A percentile compares a stretch with the other conserved stretches of the same genome.
These are phyloP conservation scores for Caenorhabditis briggsae DNA, from an alignment of 1,140 invertebrate genomes.

Conservation along the genomic window DNA sequence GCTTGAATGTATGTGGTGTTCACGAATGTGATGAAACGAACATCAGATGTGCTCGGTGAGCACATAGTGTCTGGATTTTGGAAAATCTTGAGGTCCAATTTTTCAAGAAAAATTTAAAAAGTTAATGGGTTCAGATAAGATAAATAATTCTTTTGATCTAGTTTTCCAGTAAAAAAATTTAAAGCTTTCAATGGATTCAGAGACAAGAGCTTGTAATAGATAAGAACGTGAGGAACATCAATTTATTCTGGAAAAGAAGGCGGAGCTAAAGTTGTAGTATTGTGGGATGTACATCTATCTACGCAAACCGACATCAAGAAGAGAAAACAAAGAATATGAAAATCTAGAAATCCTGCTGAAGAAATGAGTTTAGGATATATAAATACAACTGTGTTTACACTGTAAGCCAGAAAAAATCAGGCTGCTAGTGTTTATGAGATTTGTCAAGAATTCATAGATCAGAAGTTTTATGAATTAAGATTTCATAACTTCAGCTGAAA, in stretches of 20 bases:
- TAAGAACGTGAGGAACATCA: too few relatives aligned
- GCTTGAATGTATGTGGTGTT: conserved; percentile 33
- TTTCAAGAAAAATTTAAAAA: background rate
- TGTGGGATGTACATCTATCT: background rate
- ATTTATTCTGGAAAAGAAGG: background rate
- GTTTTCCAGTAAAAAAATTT: too few relatives aligned
- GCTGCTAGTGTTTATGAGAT: background rate
- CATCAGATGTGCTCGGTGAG: conserved; percentile 15
- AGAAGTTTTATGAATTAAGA: background rate
- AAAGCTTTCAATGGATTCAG: too few relatives aligned
- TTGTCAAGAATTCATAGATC: too few relatives aligned
- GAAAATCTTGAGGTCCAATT: background rate
- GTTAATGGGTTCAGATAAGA: too few relatives aligned
- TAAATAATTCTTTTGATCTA: too few relatives aligned
- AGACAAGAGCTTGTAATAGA: too few relatives aligned
- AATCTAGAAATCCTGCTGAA: background rate
- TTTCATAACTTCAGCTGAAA: background rate
- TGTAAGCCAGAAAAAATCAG: background rate
- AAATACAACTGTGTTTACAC: background rate
- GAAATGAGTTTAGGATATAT: background rate
- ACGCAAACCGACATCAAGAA: background rate
- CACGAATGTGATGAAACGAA: conserved; percentile 43
- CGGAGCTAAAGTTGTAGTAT: background rate
- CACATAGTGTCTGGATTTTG: background rate
- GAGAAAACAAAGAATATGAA: background rate